phyloP scores from a whole-genome alignment of 2,888 invertebrate species.

The Neoaliturus tenellus region DNA sequence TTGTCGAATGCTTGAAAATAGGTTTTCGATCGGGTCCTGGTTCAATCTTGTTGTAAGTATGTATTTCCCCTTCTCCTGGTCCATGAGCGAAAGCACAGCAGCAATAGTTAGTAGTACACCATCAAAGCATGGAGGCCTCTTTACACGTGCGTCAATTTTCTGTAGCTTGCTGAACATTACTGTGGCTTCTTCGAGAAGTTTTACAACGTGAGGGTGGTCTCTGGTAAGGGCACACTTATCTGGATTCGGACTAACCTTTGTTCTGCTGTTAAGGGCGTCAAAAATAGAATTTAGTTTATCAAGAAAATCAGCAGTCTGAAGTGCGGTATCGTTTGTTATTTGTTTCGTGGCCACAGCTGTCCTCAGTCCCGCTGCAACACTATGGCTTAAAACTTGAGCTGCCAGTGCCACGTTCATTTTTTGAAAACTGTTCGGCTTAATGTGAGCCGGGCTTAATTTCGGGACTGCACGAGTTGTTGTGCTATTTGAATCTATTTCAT shows the following conservation, averaged over 20 bases:
- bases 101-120: constrained; percentile 65
- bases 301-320: constrained; percentile 64
- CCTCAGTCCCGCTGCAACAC: constrained; percentile 63
- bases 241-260: constrained; percentile 59
- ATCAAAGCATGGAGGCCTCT: constrained; percentile 65
- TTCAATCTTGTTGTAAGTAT: constrained; percentile 53
- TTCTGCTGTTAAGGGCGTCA: constrained; percentile 64
- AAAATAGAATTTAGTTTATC: constrained; percentile 64
- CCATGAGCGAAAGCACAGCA: constrained; percentile 62
- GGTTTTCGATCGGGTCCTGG: constrained; percentile 66
- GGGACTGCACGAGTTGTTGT: constrained; percentile 62
- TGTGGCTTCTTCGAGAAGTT: constrained; percentile 57
- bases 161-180: constrained; percentile 47
- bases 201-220: constrained; percentile 13
- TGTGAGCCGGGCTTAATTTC: constrained; percentile 64
- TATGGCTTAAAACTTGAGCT: constrained; percentile 66
- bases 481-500: constrained; percentile 59
- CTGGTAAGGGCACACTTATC: constrained; percentile 56
- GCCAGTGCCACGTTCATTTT: constrained; percentile 65
- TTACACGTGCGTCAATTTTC: constrained; percentile 50
- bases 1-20: constrained; percentile 63
- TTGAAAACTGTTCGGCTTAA: constrained; percentile 64
- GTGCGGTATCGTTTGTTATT: constrained; percentile 53
- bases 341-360: constrained; percentile 61
- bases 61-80: neutral